phyloP scores from a whole-genome alignment of 2,888 invertebrate species.

The Lycaena phlaeas region DNA sequence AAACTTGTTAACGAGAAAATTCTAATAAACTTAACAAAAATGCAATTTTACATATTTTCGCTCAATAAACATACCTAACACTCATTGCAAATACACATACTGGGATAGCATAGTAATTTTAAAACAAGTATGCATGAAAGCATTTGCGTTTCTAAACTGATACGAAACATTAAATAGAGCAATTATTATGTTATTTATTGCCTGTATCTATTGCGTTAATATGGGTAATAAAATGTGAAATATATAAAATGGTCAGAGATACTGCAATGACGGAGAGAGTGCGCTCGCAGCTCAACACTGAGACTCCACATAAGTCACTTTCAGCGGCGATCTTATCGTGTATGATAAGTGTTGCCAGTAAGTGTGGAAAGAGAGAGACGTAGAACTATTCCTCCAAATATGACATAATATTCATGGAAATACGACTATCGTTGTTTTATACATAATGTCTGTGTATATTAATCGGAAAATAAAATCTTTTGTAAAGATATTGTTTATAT shows the following conservation, averaged over 20 bases:
- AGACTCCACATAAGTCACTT: slow-evolving; percentile 24
- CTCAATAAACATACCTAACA: too few species aligned
- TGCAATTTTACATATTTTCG: too few species aligned
- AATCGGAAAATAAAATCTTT: too few species aligned
- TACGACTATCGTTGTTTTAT: too few species aligned
- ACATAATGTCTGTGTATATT: too few species aligned
- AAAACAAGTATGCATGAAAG: too few species aligned
- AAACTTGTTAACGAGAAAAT: too few species aligned
- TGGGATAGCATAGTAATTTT: too few species aligned
- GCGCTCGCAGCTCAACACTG: slow-evolving; percentile 17
- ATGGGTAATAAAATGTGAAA: slow-evolving; percentile 2
- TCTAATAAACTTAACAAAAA: too few species aligned
- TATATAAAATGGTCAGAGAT: slow-evolving; percentile 10
- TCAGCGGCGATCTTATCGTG: slow-evolving; percentile 22
- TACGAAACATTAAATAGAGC: slow-evolving; percentile 6
- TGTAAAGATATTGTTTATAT: too few species aligned
- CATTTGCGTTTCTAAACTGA: slow-evolving; percentile 1
- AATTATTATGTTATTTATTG: not conserved
- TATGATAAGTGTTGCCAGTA: slow-evolving; percentile 23
- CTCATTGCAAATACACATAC: too few species aligned
- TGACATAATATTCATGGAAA: not conserved
- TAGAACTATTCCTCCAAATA: slow-evolving; percentile 12
- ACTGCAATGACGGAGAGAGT: slow-evolving; percentile 16
- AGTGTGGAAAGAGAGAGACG: slow-evolving; percentile 21
- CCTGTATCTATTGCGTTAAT: not conserved